phyloP scores from a whole-genome alignment of 2,797 vertebrate species.

The Acrossocheilus fasciatus region DNA sequence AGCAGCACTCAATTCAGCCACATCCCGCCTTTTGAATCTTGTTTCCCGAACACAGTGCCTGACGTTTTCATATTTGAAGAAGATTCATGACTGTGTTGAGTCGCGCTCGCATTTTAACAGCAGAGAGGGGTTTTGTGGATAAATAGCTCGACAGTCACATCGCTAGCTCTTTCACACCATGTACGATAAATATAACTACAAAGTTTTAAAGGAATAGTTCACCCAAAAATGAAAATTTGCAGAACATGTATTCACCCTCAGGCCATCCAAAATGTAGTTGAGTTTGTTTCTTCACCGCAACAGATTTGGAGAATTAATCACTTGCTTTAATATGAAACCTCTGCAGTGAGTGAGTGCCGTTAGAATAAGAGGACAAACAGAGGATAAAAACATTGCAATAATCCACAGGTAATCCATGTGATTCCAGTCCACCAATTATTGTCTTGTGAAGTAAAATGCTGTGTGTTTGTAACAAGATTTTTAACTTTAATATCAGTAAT shows the following conservation, averaged over 20 bases:
- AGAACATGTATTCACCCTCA: not conserved
- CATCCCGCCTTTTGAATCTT: conserved; percentile 41
- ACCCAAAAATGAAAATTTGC: not conserved
- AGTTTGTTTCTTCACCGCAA: not conserved
- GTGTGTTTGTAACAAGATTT: not conserved
- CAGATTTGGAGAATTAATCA: not conserved
- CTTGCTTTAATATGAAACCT: not conserved
- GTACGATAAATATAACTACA: not conserved
- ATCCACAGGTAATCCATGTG: not conserved
- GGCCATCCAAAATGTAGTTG: not conserved
- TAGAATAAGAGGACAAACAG: not conserved
- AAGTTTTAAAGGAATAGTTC: not conserved
- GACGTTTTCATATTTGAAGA: conserved; percentile 48
- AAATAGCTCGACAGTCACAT: conserved; percentile 30
- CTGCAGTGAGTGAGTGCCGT: not conserved
- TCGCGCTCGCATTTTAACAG: conserved; percentile 18
- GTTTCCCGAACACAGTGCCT: conserved; percentile 36
- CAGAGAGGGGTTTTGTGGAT: conserved; percentile 5
- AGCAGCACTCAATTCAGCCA: conserved; percentile 35
- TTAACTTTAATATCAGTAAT: too few relatives aligned
- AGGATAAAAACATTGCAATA: not conserved
- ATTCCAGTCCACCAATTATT: not conserved
- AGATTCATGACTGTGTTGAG: conserved; percentile 26
- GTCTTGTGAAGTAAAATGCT: not conserved
- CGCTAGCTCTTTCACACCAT: not conserved